Base-by-base conservation (phyloP, 2,113 vertebrate species). In the Agapornis roseicollis region DNA sequence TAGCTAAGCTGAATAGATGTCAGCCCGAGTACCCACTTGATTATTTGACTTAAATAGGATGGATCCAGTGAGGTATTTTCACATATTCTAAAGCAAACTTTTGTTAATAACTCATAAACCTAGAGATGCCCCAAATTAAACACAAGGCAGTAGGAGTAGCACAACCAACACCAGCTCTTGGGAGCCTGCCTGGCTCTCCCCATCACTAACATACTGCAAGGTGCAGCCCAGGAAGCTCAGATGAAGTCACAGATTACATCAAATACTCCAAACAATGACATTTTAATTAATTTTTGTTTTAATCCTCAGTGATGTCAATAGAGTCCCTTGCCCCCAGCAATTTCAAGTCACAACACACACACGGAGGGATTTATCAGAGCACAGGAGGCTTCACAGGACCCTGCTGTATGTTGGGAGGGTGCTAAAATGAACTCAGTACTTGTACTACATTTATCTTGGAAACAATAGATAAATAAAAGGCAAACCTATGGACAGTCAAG, bases 1-100 rank as follows among this genome's bases (percentile, higher is more conserved):
- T 4, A 33, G 37, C 31, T 76, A 79, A 91, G n/a, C 15, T 69
- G 53, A 85, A 83, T 52, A 92, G 58, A 70, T 37, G 50, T 69
- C 76, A 64, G 14, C 22, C 29, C 0, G 0, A 93, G 37, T 56
- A 84, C 7, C 29, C 29, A 14, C 74, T 89, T 37, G 68, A 46
- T 96, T 95, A 89, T 92, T 91, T 94, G 86, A 73, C 80, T 81
- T 84, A 37, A 87, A 95, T 39, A 92, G 65, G 87, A 95, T 18
- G 12, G 52, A 71, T 61, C 64, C 77, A 53, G 84, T 22, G 5
- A 77, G 61, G 56, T 64, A 44, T 64, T 94, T 93, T 77, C 90
- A 88, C 42, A 39, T 37, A 28, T 53, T 79, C 81, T 89, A 87
- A 84, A 61, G 39, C 13, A 63, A 71, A 41, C 1, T 1, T 52